Evolutionary conservation across 2,888 invertebrate genomes (phyloP).

Genomic region (Drosophila stalkeri): DNA sequence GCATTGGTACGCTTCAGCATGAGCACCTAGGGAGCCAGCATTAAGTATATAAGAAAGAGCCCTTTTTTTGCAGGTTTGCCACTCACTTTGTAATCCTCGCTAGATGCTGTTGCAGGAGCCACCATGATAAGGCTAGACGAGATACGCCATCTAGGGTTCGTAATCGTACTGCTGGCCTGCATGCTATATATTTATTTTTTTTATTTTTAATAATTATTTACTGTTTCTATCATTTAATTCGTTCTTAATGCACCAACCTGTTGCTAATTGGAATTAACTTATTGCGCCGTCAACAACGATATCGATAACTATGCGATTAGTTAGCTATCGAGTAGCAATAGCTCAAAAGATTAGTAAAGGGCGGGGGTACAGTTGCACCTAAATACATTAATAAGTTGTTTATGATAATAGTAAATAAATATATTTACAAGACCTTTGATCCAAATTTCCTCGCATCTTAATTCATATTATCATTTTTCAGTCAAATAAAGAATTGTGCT

Average conservation of each 20-base stretch:
- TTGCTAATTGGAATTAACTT: background rate
- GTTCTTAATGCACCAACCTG: constrained; percentile 12
- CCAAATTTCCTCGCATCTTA: background rate
- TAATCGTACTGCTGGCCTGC: background rate
- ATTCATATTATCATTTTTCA: background rate
- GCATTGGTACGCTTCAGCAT: constrained; percentile 88
- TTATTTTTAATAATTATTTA: background rate
- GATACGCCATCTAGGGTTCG: constrained; percentile 86
- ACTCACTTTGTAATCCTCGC: constrained; percentile 65
- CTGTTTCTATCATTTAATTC: background rate
- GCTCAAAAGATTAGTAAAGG: background rate
- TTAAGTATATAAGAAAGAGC: background rate
- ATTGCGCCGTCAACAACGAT: background rate
- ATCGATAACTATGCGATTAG: constrained; percentile 40
- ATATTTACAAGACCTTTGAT: background rate
- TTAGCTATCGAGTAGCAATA: constrained; percentile 28
- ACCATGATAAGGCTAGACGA: constrained; percentile 88
- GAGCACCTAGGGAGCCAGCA: constrained; percentile 70
- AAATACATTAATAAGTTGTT: background rate
- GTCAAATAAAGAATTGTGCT: background rate
- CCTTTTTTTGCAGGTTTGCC: background rate
- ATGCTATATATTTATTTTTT: constrained; percentile 5
- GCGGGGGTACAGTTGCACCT: constrained; percentile 3
- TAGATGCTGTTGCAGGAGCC: constrained; percentile 67
- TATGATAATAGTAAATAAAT: background rate